Conservation (phyloP, 1,140 invertebrate species). For the Pseudomyrmex cubaensis region DNA sequence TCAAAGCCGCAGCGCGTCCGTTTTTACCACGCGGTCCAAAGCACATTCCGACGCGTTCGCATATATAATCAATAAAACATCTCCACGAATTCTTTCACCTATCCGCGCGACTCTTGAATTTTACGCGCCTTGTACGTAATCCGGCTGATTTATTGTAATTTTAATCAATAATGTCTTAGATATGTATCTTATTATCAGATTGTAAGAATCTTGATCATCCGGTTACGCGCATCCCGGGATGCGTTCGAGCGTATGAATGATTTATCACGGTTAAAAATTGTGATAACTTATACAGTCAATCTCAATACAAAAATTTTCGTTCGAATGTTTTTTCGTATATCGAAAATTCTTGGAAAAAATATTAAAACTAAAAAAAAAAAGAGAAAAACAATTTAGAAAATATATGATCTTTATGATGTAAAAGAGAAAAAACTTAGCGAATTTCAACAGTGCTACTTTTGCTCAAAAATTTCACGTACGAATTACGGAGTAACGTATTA, state of each 20-base stretch:
- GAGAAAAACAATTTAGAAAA: too few species aligned
- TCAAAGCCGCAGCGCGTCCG: slow-evolving; percentile 36
- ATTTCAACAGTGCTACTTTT: too few species aligned
- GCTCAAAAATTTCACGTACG: too few species aligned
- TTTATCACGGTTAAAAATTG: slow-evolving; percentile 7
- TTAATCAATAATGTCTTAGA: not conserved
- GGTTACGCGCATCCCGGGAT: not conserved
- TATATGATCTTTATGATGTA: too few species aligned
- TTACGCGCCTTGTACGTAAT: not conserved
- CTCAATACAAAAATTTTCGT: too few species aligned
- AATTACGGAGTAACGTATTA: too few species aligned
- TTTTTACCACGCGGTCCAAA: slow-evolving; percentile 21
- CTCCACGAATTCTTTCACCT: not conserved
- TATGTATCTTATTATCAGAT: not conserved
- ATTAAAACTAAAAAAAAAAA: too few species aligned
- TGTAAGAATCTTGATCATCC: not conserved
- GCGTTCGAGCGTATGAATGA: not conserved
- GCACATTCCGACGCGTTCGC: slow-evolving; percentile 27
- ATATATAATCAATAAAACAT: slow-evolving; percentile 34
- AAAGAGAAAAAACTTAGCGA: too few species aligned
- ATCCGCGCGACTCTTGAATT: not conserved
- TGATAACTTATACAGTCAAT: not conserved
- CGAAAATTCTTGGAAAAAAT: too few species aligned
- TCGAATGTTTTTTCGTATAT: too few species aligned
- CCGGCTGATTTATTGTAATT: not conserved